A percentile compares a stretch with the other conserved stretches of the same genome.
Conservation (phyloP, 2,113 vertebrate genomes). For the Engystomops pustulosus region DNA sequence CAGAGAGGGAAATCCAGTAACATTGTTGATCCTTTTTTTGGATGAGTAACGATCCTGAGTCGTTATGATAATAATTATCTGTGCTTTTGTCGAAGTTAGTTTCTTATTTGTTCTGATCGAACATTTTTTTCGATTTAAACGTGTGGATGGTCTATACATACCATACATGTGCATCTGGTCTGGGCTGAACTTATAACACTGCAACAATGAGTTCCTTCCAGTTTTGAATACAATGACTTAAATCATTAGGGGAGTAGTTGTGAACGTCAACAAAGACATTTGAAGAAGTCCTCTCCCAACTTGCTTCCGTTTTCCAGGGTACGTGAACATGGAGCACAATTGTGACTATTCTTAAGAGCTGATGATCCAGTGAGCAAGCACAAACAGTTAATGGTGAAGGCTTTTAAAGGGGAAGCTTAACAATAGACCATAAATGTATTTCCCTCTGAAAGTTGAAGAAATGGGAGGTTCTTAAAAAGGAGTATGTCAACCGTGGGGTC, state of each 20-base stretch:
- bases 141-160: too few relatives aligned
- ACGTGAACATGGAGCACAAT: neutral
- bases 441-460: neutral
- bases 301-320: slow-evolving; percentile 15
- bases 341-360: neutral
- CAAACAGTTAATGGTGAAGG: neutral
- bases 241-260: slow-evolving; percentile 7
- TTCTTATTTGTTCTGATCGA: too few relatives aligned
- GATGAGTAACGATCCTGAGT: too few relatives aligned
- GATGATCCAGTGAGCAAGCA: neutral
- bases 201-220: neutral
- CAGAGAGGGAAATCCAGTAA: neutral
- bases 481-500: too few relatives aligned
- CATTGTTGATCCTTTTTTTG: neutral
- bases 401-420: neutral
- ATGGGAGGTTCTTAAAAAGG: too few relatives aligned
- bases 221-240: neutral
- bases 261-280: slow-evolving; percentile 14
- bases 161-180: neutral
- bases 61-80: too few relatives aligned
- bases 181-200: neutral
- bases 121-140: too few relatives aligned
- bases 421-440: neutral
- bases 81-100: too few relatives aligned
- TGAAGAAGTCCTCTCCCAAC: slow-evolving; percentile 2